Evolutionary conservation across 1,140 invertebrate species (phyloP).

Genomic region (Camponotus floridanus): DNA sequence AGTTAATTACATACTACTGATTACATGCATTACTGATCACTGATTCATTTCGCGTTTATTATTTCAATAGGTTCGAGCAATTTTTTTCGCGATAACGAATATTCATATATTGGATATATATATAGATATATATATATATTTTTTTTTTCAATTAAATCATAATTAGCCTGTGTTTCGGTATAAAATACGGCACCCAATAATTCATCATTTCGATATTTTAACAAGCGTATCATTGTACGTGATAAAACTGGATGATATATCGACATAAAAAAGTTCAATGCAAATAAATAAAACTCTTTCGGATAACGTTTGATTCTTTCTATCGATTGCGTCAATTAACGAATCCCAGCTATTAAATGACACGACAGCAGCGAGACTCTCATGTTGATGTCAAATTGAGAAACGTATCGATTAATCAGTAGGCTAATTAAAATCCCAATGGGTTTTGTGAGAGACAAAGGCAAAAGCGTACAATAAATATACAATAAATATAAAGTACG

Average conservation of each 20-base stretch:
- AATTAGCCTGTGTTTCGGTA: slow-evolving; percentile 22
- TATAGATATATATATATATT: background rate
- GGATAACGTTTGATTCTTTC: slow-evolving; percentile 12
- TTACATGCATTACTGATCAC: background rate
- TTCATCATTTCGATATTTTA: background rate
- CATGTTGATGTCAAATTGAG: background rate
- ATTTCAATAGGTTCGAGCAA: slow-evolving; percentile 14
- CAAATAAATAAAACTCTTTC: background rate
- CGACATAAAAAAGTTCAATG: background rate
- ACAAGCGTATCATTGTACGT: background rate
- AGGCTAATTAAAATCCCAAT: slow-evolving; percentile 8
- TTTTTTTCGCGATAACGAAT: background rate
- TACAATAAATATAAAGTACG: slow-evolving; percentile 59
- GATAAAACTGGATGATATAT: background rate
- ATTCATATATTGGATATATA: background rate
- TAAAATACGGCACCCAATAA: background rate
- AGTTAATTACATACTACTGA: slow-evolving; percentile 48
- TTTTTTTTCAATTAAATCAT: too few relatives aligned
- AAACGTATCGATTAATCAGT: slow-evolving; percentile 1
- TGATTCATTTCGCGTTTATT: background rate
- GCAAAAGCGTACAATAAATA: background rate
- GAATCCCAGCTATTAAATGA: background rate
- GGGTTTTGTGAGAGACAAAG: background rate
- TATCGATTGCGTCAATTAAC: background rate
- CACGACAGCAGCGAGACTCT: background rate